These are phyloP conservation scores for Anagyrus pseudococci DNA, from an alignment of 2,888 invertebrate species.

Conservation along the genomic window DNA sequence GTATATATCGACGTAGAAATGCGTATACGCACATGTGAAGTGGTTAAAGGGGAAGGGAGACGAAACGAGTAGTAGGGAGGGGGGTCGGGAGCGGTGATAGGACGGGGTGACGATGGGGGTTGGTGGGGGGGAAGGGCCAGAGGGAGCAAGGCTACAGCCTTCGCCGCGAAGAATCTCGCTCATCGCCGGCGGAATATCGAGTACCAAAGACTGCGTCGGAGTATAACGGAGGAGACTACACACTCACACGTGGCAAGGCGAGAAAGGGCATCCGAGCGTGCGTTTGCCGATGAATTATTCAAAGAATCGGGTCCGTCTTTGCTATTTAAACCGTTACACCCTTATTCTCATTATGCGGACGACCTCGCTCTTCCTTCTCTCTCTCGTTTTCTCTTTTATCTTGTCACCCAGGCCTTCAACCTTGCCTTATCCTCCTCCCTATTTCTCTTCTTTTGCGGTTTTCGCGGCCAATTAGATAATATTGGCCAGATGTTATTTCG, in stretches of 20 bases:
- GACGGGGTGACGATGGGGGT: neutral
- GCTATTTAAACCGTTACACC: constrained; percentile 49
- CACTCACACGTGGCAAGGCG: no score
- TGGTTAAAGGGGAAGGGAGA: no score
- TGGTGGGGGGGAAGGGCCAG: neutral
- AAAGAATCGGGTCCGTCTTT: constrained; percentile 47
- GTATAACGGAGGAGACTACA: no score
- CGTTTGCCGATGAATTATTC: constrained; percentile 57
- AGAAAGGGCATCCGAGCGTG: constrained; percentile 51
- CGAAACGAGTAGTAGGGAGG: no score
- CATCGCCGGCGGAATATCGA: no score
- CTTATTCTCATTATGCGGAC: constrained; percentile 53
- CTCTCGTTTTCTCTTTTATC: neutral
- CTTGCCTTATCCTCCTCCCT: neutral
- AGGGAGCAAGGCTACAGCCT: neutral
- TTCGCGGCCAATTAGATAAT: constrained; percentile 6
- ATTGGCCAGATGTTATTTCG: neutral
- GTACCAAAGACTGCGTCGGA: no score
- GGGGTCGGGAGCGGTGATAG: no score
- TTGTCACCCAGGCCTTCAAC: no score
- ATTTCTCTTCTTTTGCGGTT: neutral
- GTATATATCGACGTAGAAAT: no score
- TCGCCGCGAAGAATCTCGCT: constrained; percentile 4
- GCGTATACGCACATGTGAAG: no score
- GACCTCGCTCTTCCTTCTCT: neutral